Base-by-base conservation (phyloP, 2,888 invertebrate genomes). In the Augiades crinisus region DNA sequence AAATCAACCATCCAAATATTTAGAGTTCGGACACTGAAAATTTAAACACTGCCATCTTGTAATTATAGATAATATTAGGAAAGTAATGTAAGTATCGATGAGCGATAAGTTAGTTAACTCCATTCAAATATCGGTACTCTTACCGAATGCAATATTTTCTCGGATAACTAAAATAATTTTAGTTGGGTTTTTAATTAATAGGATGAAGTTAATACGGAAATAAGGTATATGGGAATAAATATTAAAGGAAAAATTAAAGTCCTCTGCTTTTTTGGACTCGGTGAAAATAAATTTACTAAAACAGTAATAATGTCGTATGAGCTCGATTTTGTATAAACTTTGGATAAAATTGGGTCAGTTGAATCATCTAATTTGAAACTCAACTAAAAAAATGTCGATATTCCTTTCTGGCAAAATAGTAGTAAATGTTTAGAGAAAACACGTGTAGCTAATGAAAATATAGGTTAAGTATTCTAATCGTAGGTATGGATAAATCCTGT, bases 21-120 rank as follows among this genome's bases (percentile, higher is more conserved):
- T 31, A 40, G 31, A n/a, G 7, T 16, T 21, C n/a, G 19, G 2
- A 47, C 40, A 38, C 19, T 22, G 13, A 40, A 40, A 47, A 19
- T 21, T 47, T 47, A 21, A 47, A 47, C 47, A 47, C 47, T 47
- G 47, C 47, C 47, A 47, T 38, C 47, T 38, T 14, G 8, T 31
- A 38, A 37, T 47, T 7, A 37, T 47, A 37, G 36, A 13, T 36
- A 24, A 33, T 44, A 17, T 44, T 21, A 45, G 34, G 16, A 37
- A 44, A 44, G 8, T 22, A 33, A 2, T 27, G 27, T 27, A 27
- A 30, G 30, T 30, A 30, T 12, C 10, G 27, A 19, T 19, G 3
- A 5, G 10, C 30, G 21, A 17, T 17, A 40, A 24, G 10, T 37
- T n/a, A n/a, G 10, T 27, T 10, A 27, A n/a, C 1, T 19, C 10